A percentile compares a stretch with the other conserved stretches of the same genome.
These are phyloP conservation scores for Phaenicophaeus curvirostris DNA, from an alignment of 2,797 vertebrate species.

Conservation along the genomic window DNA sequence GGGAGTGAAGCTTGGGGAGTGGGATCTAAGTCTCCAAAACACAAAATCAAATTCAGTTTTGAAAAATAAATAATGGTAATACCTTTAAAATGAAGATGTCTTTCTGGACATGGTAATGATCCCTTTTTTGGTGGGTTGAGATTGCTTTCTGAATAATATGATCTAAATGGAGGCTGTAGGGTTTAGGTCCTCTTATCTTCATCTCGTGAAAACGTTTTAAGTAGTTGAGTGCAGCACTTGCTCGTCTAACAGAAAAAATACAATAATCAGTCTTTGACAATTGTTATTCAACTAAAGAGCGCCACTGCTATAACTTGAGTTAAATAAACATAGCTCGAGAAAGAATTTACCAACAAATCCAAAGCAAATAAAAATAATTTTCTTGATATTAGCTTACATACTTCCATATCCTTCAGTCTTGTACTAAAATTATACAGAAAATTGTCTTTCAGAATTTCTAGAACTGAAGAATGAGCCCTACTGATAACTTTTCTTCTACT, in stretches of 20 bases:
- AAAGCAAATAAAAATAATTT: neutral
- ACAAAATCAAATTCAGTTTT: neutral
- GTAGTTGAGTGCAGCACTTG: constrained; percentile 94
- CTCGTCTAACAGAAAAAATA: constrained; percentile 80
- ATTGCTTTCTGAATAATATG: constrained; percentile 94
- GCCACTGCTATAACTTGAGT: neutral
- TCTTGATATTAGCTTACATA: neutral
- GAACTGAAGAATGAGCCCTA: neutral
- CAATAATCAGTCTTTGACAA: neutral
- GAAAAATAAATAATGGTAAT: neutral
- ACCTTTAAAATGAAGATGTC: constrained; percentile 98
- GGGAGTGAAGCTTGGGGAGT: fast-evolving
- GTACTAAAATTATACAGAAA: neutral
- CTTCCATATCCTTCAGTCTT: neutral
- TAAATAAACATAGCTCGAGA: neutral
- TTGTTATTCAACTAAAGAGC: neutral
- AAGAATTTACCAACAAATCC: neutral
- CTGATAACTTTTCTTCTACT: neutral
- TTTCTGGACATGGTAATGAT: constrained; percentile 90
- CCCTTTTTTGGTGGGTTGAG: constrained; percentile 86
- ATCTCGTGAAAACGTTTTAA: constrained; percentile 97
- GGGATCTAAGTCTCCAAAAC: neutral
- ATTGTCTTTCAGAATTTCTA: neutral
- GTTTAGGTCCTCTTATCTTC: constrained; percentile 94
- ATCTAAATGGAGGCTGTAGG: constrained; percentile 95